Evolutionary conservation across 2,797 vertebrate genomes (phyloP), one percentile per base, ranked within the genome.

Genomic region (Perodicticus potto): DNA sequence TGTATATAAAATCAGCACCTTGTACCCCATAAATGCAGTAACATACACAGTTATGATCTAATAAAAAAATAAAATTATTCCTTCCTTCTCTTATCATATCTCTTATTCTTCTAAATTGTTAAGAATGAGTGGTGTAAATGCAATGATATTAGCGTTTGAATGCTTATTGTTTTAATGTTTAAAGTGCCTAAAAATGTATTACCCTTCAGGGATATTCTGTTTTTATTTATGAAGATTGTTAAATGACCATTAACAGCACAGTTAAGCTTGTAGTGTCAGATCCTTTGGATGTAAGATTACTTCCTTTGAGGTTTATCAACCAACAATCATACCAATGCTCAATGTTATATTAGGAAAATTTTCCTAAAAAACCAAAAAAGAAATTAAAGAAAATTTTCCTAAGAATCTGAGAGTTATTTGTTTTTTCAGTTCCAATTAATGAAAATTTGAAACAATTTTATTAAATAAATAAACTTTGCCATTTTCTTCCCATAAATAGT

Each of bases 371-470:
- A 49, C 12, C 11, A 49, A 49, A 49, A 49, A 49, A 13, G 45
- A 49, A 49, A 49, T 49, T 49, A 49, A 14, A 49, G 16, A 70
- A 80, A 27, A 34, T 53, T 88, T 89, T 17, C 6, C 45, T 74
- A 34, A 55, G n/a, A 81, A 29, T 10, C 57, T 19, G 27, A 69
- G 37, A 69, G 37, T 69, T 93, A 94, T 59, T 85, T 86, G 34
- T 74, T 85, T 81, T 95, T 96, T 65, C 25, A 77, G 2, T 73
- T 87, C 57, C 8, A 29, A 43, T 55, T 16, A 93, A 65, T 93
- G 55, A 59, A 74, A 76, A 16, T 83, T 91, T 72, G 67, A 73
- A 91, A 91, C 4, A 85, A 43, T 86, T 90, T 94, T 5, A 88
- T 85, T 69, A 70, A 81, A 29, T 45, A 65, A 61, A 34, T 34